These are phyloP conservation scores for Pogonomyrmex californicus DNA, from an alignment of 1,140 invertebrate genomes.

Conservation along the genomic window DNA sequence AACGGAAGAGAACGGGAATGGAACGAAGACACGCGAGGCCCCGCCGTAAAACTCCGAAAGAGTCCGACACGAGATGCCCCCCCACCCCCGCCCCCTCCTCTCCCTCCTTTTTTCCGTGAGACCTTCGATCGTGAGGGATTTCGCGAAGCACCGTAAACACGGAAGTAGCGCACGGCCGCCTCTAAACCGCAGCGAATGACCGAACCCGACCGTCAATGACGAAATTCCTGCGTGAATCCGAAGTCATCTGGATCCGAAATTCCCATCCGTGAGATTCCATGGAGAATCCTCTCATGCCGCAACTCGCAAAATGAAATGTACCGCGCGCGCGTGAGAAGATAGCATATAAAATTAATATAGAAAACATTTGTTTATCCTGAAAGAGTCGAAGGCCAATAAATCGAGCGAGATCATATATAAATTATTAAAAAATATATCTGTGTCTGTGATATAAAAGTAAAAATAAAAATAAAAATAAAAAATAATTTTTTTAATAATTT, in stretches of 20 bases:
- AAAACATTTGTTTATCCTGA: too few species aligned
- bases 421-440: too few species aligned
- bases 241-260: constrained; percentile 37
- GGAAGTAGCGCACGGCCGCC: constrained; percentile 26
- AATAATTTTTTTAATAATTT: too few species aligned
- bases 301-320: constrained; percentile 10
- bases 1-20: constrained; percentile 2
- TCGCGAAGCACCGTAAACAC: constrained; percentile 65
- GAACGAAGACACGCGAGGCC: constrained; percentile 28
- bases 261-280: neutral
- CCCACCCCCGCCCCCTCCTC: too few species aligned
- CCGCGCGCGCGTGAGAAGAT: neutral
- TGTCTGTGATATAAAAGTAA: too few species aligned
- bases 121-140: constrained; percentile 61
- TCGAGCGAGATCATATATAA: too few species aligned
- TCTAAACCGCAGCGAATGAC: constrained; percentile 59
- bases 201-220: constrained; percentile 24
- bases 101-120: constrained; percentile 43
- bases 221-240: constrained; percentile 39
- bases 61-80: neutral
- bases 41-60: neutral
- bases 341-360: neutral
- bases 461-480: too few species aligned
- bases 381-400: too few species aligned
- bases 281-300: constrained; percentile 1